Evolutionary conservation across 2,888 invertebrate genomes (phyloP), one percentile per base, ranked within the genome.

Genomic region (Leptura quadrifasciata): DNA sequence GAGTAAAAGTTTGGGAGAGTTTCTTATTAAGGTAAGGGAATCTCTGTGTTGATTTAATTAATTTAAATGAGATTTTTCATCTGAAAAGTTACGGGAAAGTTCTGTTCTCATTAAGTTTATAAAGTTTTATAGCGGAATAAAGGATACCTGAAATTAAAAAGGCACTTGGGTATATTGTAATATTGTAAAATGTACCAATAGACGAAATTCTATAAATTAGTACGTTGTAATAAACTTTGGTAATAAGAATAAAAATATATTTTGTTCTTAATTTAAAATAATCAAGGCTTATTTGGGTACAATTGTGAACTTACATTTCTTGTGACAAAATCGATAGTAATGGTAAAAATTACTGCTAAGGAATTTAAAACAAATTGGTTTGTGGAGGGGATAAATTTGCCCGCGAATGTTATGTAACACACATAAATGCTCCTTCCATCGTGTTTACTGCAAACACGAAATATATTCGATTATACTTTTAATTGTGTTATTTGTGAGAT

Each of bases 11-110:
- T 77, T 74, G 18, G 67, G 58, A 54, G 67, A 77, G 75, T 78
- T 80, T 76, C 77, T 78, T 74, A 52, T 67, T 76, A 76, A 78
- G 80, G 80, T 80, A 78, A 80, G 80, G 47, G 54, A 64, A 18
- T 27, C 17, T 12, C 57, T 57, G 31, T 55, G 31, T 12, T 55
- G 24, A 15, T 57, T 54, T 65, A 65, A 21, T 52, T 54, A 54
- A 27, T 55, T 55, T 64, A 17, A 64, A 64, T 12, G 39, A 47
- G 35, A 12, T 12, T 39, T 17, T 35, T 39, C 12, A 52, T 65
- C 18, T 17, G 24, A 15, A 54, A 54, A 65, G 64, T 64, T 64
- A 21, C 15, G 24, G 17, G 12, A 65, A 65, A 15, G 20, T 52
- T 21, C 15, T 35, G 17, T 35, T 18, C 21, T 20, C 8, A 64